Conservation (phyloP, 2,113 vertebrate genomes). For the Xenus cinereus region DNA sequence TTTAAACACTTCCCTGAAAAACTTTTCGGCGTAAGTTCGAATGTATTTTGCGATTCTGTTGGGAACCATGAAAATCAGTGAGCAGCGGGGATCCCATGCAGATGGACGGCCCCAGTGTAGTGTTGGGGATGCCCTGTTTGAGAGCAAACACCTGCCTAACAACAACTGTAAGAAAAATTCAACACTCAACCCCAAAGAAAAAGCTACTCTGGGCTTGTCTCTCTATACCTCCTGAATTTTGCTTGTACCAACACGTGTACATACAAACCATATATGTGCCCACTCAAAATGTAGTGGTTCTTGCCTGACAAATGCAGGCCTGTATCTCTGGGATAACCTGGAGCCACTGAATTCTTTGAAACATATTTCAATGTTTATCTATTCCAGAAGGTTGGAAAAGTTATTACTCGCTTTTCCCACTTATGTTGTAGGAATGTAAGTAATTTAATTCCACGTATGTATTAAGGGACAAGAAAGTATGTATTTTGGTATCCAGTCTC, state of each 20-base stretch:
- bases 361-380: background rate
- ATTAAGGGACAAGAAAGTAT: background rate
- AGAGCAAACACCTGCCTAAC: background rate
- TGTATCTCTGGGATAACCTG: background rate
- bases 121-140: background rate
- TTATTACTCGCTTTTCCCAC: background rate
- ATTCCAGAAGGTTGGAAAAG: background rate
- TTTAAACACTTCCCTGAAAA: background rate
- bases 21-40: background rate
- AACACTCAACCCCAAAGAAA: background rate
- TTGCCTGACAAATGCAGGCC: background rate
- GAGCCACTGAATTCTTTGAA: background rate
- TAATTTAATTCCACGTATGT: background rate
- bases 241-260: background rate
- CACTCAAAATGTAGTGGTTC: background rate
- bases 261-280: accelerated
- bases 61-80: background rate
- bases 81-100: background rate
- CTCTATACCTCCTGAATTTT: background rate
- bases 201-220: background rate
- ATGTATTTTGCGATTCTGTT: background rate
- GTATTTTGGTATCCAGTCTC: background rate
- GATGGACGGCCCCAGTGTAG: background rate
- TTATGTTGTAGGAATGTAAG: background rate
- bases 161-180: background rate